phyloP scores from a whole-genome alignment of 2,888 invertebrate species.

The Andrena camellia region DNA sequence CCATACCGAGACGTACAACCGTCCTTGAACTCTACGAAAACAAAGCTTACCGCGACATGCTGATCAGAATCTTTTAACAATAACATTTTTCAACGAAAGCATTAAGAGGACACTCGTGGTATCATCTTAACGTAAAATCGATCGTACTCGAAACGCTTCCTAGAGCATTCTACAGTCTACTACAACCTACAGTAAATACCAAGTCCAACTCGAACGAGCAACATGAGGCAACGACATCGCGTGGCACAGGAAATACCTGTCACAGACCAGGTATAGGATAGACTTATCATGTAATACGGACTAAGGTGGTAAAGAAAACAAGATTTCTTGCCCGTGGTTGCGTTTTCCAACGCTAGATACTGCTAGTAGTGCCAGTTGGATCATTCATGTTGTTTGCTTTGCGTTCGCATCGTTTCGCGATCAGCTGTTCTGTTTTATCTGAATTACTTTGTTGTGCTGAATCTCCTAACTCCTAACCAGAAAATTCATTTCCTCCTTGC shows the following conservation, averaged over 20 bases:
- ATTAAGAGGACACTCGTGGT: background rate
- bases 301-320: background rate
- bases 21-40: background rate
- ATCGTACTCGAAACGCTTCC: background rate
- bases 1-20: background rate
- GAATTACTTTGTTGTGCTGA: background rate
- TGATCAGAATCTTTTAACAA: background rate
- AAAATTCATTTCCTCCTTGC: background rate
- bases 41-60: background rate
- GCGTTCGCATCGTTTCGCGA: background rate
- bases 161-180: background rate
- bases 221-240: background rate
- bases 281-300: too few relatives aligned
- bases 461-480: background rate
- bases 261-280: too few relatives aligned
- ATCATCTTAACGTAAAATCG: constrained; percentile 31
- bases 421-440: constrained; percentile 43
- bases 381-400: background rate
- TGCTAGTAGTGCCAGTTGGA: background rate
- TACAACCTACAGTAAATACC: background rate
- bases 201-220: too few relatives aligned
- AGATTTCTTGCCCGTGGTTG: background rate
- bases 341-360: background rate
- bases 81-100: constrained; percentile 31
- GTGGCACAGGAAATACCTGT: too few relatives aligned